Evolutionary conservation across 2,113 vertebrate genomes (phyloP), one percentile per base, ranked within the genome.

Genomic region (Pithys albifrons): DNA sequence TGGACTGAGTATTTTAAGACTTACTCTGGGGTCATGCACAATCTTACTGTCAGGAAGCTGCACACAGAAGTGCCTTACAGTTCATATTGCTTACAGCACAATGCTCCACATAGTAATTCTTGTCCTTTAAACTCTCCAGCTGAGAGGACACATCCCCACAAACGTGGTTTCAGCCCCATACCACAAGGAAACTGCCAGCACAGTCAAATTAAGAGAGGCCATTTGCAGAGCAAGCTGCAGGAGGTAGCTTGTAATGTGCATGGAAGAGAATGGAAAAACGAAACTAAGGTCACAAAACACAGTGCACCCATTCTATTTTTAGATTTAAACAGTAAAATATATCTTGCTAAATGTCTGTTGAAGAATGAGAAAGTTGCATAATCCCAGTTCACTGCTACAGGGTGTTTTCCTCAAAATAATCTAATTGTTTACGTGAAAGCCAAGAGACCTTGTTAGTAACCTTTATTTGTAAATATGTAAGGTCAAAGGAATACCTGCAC

Each of bases 231-330:
- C 55, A 62, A 91, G 71, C 87, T 70, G 81, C 87, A 85, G 93
- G 82, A 91, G 89, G 82, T 46, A 67, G 72, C 55, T 71, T 2
- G 2, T 59, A 81, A 77, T 22, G 33, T 43, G 51, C 82, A n/a
- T 0, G 12, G 19, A 94, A 74, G 82, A 90, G 82, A 90, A 91
- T 45, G 93, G 93, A 95, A 93, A 96, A 94, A 95, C 41, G 22
- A 93, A 96, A 55, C 75, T 59, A 61, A 96, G 76, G 90, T 88
- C 93, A 90, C 85, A 85, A 96, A 93, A 91, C 89, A 95, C 70
- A 65, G 41, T 84, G 93, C 94, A 73, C 95, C 84, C 78, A 35
- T 73, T 88, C 95, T 96, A 96, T 95, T 94, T 96, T 96, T 96
- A 96, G 94, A 67, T 59, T 76, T 83, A 89, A 89, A 79, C 43